A percentile compares a stretch with the other conserved stretches of the same genome.
phyloP scores from a whole-genome alignment of 1,140 invertebrate species.

The Radopholus similis region DNA sequence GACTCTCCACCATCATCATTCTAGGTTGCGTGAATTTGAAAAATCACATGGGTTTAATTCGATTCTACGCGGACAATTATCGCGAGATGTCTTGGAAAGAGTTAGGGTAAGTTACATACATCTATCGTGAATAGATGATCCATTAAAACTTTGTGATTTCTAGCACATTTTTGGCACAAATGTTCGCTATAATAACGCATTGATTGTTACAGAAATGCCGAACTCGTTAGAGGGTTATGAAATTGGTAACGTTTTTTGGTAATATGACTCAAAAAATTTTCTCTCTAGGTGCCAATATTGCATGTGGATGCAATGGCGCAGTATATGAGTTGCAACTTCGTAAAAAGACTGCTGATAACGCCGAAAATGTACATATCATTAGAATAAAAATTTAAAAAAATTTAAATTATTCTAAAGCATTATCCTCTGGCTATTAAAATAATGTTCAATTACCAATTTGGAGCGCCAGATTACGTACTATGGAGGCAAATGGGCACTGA shows the following conservation, averaged over 20 bases:
- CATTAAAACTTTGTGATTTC: too few relatives aligned
- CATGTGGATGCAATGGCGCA: conserved; percentile 18
- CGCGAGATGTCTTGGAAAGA: conserved; percentile 8
- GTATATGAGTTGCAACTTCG: conserved; percentile 20
- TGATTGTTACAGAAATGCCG: conserved; percentile 8
- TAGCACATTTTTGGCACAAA: conserved; percentile 27
- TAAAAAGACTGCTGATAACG: background rate
- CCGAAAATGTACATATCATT: background rate
- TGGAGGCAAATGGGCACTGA: conserved; percentile 38
- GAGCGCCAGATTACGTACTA: conserved; percentile 21
- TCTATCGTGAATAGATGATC: background rate
- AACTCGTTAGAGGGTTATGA: conserved; percentile 25
- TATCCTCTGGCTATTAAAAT: conserved; percentile 42
- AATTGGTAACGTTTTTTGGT: conserved; percentile 3
- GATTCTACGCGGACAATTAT: background rate
- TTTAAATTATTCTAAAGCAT: conserved; percentile 9
- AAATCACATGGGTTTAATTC: background rate
- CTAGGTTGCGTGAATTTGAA: background rate
- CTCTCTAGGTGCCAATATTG: conserved; percentile 17
- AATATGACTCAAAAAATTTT: background rate
- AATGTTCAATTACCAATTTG: conserved; percentile 47
- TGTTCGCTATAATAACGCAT: conserved; percentile 22
- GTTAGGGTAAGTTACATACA: conserved; percentile 2
- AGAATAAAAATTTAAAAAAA: background rate
- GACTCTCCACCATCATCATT: conserved; percentile 18